Evolutionary conservation across 2,888 invertebrate genomes (phyloP), one percentile per base, ranked within the genome.

Genomic region (Mycogona germanica): DNA sequence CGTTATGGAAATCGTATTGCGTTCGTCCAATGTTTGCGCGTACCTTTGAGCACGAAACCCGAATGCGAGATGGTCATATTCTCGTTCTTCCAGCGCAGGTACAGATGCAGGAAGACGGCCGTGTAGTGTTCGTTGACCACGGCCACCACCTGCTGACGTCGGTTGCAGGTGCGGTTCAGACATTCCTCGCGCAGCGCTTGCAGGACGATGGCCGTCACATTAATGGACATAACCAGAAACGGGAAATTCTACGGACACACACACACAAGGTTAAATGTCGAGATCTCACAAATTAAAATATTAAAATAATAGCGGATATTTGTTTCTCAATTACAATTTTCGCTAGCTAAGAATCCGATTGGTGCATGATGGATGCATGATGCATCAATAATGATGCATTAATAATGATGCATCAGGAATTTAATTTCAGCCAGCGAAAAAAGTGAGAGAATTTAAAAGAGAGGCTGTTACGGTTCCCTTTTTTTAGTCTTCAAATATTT

Each of bases 221-320:
- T 76, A 41, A 76, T 70, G 45, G 74, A 70, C 66, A 76, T 74
- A 14, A 75, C 70, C 61, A 73, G 72, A 57, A 76, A 70, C 1
- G 76, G 76, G 63, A 76, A 76, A 61, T 75, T 72, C 70, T 75
- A 67, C 14, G 64, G 63, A 19, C 37, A 59, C 58, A 21, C 21
- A 44, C 48, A 21, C 32, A n/a, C 17, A 9, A 26, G 5, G 5
- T 21, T 7, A 7, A 47, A 47, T 29, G 30, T 29, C 30, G 6
- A 30, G 17, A 3, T 4, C n/a, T 47, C 7, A 47, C n/a, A 17
- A 30, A 7, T 37, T 46, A 46, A 14, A 42, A 14, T 12, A 32
- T 32, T 32, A n/a, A n/a, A n/a, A n/a, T n/a, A n/a, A n/a, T n/a
- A n/a, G n/a, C n/a, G n/a, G n/a, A n/a, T n/a, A n/a, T n/a, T n/a